Evolutionary conservation across 1,140 invertebrate species (phyloP).

Genomic region (Megathymus violae): DNA sequence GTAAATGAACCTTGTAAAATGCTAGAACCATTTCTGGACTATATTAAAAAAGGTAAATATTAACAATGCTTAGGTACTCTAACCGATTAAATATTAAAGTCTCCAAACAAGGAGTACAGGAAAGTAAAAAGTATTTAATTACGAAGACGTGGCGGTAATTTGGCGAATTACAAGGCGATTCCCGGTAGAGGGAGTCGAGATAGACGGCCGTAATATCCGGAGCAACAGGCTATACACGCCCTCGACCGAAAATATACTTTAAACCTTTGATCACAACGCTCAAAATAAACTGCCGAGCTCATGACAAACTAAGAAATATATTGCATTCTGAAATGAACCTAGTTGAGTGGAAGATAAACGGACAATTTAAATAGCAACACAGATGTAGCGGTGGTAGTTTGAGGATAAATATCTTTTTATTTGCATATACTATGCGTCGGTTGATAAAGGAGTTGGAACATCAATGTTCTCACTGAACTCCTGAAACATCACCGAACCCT

Average conservation of each 20-base stretch:
- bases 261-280: slow-evolving; percentile 10
- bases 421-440: slow-evolving; percentile 34
- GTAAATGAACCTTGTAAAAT: no score
- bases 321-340: slow-evolving; percentile 10
- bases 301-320: background rate
- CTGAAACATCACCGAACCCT: slow-evolving; percentile 1
- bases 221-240: slow-evolving; percentile 60
- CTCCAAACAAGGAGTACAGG: slow-evolving; percentile 23
- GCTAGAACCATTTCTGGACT: no score
- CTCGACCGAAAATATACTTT: slow-evolving; percentile 36
- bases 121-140: slow-evolving; percentile 69
- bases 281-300: background rate
- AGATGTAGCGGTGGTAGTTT: slow-evolving; percentile 34
- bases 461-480: slow-evolving; percentile 7
- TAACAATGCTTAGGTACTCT: no score
- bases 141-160: slow-evolving; percentile 69
- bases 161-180: slow-evolving; percentile 73
- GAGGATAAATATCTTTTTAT: slow-evolving; percentile 48
- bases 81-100: slow-evolving; percentile 12
- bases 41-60: no score
- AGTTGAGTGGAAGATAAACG: background rate
- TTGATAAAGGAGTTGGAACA: slow-evolving; percentile 27
- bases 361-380: slow-evolving; percentile 1
- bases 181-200: slow-evolving; percentile 59
- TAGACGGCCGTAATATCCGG: slow-evolving; percentile 69